Base-by-base conservation (phyloP, 2,113 vertebrate genomes). In the Channa argus region DNA sequence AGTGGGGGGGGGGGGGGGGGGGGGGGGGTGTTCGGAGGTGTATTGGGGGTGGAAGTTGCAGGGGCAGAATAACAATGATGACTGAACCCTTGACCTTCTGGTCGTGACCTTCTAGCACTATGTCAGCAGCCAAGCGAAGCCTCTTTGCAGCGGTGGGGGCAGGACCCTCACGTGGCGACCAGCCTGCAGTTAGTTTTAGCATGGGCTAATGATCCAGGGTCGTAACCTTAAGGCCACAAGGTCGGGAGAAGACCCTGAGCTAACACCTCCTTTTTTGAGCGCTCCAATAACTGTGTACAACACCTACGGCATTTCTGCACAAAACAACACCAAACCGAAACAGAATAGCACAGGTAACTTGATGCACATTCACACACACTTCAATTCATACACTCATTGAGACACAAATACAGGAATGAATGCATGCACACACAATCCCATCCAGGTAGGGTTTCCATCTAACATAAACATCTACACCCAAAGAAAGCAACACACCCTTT, bases 11-110 rank as follows among this genome's bases (percentile, higher is more conserved):
- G 83, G 73, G 77, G 71, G 66, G 13, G 83, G 73, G 77, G 68
- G 66, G 13, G 83, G 73, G 77, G 71, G 66, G 71, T 83, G 87
- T 77, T 46, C 6, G 54, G 52, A 71, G 68, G 79, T 84, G 79
- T 86, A 77, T 81, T 63, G n/a, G 43, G 64, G 64, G 71, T 63
- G 71, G 15, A 71, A 41, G 39, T 11, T 3, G 44, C 14, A 6
- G 63, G 80, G 60, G 65, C 70, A 71, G 71, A 70, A 79, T 81
- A 88, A 89, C 86, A 87, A 86, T 89, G 80, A 89, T 81, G 83
- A 45, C 80, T 87, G 90, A 93, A 90, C 87, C 90, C 55, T 84
- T 86, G 77, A 88, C 90, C 90, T 85, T 61, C 47, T 81, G 77
- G 71, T 86, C 41, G 24, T 88, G 87, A 91, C 86, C 85, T 87